Percentiles rank a stretch among this genome's conserved stretches.
Conservation (phyloP, 92 coral and sea anemone species). For the Epizoanthus illoricatus region DNA sequence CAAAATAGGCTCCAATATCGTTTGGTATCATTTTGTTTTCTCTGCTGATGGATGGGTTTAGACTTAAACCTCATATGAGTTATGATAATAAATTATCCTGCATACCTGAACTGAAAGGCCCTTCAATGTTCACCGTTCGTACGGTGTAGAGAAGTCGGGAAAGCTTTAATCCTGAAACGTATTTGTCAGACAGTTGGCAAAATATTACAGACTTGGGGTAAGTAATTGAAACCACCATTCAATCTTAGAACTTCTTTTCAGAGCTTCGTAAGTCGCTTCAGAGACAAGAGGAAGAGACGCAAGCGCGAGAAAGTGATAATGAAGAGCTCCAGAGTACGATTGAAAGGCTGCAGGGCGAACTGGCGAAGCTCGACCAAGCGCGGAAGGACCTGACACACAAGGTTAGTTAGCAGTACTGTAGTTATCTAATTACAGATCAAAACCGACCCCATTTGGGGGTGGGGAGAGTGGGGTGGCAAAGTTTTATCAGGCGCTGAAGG, state of each 20-base stretch:
- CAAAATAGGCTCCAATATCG: too few species aligned
- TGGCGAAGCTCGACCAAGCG: constrained; percentile 66
- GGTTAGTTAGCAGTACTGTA: constrained; percentile 44
- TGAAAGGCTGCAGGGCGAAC: constrained; percentile 57
- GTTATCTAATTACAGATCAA: not conserved
- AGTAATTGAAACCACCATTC: not conserved
- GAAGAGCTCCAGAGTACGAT: constrained; percentile 60
- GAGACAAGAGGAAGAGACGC: constrained; percentile 69
- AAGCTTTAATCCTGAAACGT: too few species aligned
- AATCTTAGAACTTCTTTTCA: constrained; percentile 21
- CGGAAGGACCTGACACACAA: constrained; percentile 84
- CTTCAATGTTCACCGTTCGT: too few species aligned
- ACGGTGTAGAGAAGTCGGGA: too few species aligned
- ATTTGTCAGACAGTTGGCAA: not conserved
- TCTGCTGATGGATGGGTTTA: too few species aligned
- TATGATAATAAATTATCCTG: too few species aligned
- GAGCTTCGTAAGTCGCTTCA: constrained; percentile 78
- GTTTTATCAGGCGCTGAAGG: too few species aligned
- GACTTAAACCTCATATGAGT: too few species aligned
- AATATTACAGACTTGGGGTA: not conserved
- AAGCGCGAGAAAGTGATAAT: constrained; percentile 58
- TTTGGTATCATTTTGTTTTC: too few species aligned
- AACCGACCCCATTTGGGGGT: too few species aligned
- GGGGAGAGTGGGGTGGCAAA: too few species aligned
- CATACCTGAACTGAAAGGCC: too few species aligned